A percentile compares a stretch with the other conserved stretches of the same genome.
Evolutionary conservation across 2,113 vertebrate genomes (phyloP).

Genomic region (Neogale vison): DNA sequence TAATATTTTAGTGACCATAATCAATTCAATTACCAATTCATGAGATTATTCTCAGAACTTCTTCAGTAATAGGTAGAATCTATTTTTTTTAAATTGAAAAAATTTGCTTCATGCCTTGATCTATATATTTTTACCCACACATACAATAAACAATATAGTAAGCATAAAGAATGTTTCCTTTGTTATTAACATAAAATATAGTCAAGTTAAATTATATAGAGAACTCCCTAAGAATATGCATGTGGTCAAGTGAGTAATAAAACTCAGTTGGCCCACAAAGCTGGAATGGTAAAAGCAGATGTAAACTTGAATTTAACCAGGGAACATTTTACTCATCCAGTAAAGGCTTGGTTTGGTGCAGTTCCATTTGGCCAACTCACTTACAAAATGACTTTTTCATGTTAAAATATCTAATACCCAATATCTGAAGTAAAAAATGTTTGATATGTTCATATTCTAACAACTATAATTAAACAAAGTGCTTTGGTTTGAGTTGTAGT

Average conservation of each 20-base stretch:
- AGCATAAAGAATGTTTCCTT: slow-evolving; percentile 67
- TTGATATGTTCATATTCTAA: slow-evolving; percentile 68
- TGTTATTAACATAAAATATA: slow-evolving; percentile 79
- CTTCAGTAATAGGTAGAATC: slow-evolving; percentile 42
- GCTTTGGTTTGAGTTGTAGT: slow-evolving; percentile 71
- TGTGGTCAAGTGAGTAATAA: slow-evolving; percentile 85
- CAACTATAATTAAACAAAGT: slow-evolving; percentile 73
- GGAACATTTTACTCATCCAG: slow-evolving; percentile 85
- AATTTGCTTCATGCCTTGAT: slow-evolving; percentile 45
- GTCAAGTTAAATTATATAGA: slow-evolving; percentile 79
- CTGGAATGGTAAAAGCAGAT: slow-evolving; percentile 80
- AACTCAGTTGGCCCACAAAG: slow-evolving; percentile 83
- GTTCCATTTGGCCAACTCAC: slow-evolving; percentile 83
- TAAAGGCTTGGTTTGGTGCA: slow-evolving; percentile 84
- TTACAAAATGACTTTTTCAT: slow-evolving; percentile 83
- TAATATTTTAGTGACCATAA: slow-evolving; percentile 18
- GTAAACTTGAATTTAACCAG: slow-evolving; percentile 83
- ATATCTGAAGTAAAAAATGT: slow-evolving; percentile 77
- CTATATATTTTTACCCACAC: slow-evolving; percentile 55
- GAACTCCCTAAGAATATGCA: slow-evolving; percentile 83
- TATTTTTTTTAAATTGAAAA: slow-evolving; percentile 56
- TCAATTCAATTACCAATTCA: slow-evolving; percentile 2
- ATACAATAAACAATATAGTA: slow-evolving; percentile 64
- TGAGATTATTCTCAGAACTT: slow-evolving; percentile 48
- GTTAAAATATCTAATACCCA: slow-evolving; percentile 81